Percentiles rank a stretch among this genome's conserved stretches.
Evolutionary conservation across 2,797 vertebrate genomes (phyloP).

Genomic region (Peromyscus melanophrys): DNA sequence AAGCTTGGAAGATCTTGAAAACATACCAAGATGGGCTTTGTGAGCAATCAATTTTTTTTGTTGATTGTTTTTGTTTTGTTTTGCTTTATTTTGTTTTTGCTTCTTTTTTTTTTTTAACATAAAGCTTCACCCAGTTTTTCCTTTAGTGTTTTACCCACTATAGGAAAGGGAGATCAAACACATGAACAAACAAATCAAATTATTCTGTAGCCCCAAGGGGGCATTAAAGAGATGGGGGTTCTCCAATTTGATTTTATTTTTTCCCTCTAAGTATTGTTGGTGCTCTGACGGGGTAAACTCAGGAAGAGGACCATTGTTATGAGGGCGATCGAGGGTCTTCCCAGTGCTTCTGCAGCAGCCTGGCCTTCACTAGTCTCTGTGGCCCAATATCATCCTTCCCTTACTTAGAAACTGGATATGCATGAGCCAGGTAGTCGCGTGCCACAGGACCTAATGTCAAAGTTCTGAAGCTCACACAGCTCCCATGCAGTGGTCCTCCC

Average conservation of each 20-base stretch:
- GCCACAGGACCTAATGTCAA: neutral
- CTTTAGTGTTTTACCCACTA: neutral
- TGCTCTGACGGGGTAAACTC: neutral
- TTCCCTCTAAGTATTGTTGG: neutral
- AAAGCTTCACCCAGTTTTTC: constrained; percentile 32
- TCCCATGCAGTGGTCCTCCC: neutral
- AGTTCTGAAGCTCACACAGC: neutral
- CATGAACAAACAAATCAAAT: neutral
- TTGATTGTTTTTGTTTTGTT: neutral
- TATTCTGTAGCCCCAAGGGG: neutral
- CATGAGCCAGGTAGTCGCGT: neutral
- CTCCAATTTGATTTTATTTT: neutral
- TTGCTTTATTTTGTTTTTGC: neutral
- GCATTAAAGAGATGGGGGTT: neutral
- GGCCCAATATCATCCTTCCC: neutral
- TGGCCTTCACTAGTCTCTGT: neutral
- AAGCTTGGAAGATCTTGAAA: neutral
- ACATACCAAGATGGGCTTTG: neutral
- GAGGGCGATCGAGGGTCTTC: neutral
- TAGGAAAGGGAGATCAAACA: neutral
- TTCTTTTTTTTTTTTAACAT: neutral
- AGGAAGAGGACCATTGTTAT: neutral
- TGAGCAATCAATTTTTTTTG: neutral
- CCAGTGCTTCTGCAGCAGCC: neutral
- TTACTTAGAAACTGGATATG: neutral